These are phyloP conservation scores for Drosophila recens DNA, from an alignment of 2,888 invertebrate genomes.

Conservation along the genomic window DNA sequence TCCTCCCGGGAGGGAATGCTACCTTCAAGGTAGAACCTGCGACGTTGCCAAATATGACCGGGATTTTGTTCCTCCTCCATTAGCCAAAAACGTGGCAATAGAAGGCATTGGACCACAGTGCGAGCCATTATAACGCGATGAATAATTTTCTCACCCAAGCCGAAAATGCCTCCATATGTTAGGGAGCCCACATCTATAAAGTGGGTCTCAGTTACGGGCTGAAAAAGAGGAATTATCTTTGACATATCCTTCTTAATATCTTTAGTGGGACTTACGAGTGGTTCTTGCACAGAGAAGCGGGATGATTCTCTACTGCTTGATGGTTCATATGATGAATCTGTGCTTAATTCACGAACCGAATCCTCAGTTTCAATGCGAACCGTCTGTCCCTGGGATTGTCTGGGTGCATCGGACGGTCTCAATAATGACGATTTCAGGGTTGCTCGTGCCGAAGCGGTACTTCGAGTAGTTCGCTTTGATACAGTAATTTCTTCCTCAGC, in stretches of 20 bases:
- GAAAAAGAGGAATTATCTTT: not conserved
- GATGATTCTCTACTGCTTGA: not conserved
- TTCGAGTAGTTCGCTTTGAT: not conserved
- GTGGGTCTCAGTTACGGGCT: constrained; percentile 67
- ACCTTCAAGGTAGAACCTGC: constrained; percentile 78
- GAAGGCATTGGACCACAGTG: constrained; percentile 88
- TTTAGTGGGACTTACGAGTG: not conserved
- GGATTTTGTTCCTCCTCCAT: constrained; percentile 86
- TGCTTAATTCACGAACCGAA: not conserved
- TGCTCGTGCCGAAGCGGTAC: not conserved
- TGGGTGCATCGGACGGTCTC: not conserved
- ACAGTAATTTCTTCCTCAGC: not conserved
- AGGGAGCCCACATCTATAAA: constrained; percentile 84
- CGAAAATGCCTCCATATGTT: constrained; percentile 86
- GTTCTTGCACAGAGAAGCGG: not conserved
- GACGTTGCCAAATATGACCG: constrained; percentile 84
- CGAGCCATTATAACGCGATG: constrained; percentile 89
- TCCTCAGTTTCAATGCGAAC: constrained; percentile 16
- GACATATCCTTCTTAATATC: not conserved
- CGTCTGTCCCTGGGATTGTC: not conserved
- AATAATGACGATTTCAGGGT: not conserved
- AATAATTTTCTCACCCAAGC: constrained; percentile 89
- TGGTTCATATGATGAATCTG: not conserved
- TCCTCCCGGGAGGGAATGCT: constrained; percentile 82
- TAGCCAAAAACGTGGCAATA: constrained; percentile 90